Conservation (phyloP, 2,113 vertebrate species). For the Puntigrus tetrazona region DNA sequence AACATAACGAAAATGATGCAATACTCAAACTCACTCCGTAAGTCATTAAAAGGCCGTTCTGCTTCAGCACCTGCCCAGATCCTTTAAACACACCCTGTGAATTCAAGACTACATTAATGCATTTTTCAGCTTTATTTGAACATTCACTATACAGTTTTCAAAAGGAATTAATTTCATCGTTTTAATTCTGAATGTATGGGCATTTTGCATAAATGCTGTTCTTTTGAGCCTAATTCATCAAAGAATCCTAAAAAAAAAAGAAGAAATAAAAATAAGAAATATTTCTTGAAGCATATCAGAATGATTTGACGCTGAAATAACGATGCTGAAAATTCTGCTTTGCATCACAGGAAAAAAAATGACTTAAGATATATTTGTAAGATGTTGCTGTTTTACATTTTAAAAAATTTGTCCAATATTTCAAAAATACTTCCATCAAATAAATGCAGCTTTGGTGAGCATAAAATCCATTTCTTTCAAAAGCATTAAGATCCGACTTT, state of each 20-base stretch:
- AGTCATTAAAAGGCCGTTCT: slow-evolving; percentile 70
- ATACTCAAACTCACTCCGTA: slow-evolving; percentile 67
- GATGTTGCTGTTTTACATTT: too few species aligned
- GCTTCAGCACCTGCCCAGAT: slow-evolving; percentile 69
- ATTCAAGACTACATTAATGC: not conserved
- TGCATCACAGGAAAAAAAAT: not conserved
- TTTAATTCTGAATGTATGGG: too few species aligned
- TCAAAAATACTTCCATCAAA: too few species aligned
- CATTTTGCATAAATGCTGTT: too few species aligned
- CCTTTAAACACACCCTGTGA: slow-evolving; percentile 71
- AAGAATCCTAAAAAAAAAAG: too few species aligned
- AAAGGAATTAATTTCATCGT: too few species aligned
- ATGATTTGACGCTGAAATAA: not conserved
- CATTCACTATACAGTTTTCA: not conserved
- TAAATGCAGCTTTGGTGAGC: not conserved
- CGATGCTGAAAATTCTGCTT: not conserved
- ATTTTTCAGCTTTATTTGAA: not conserved
- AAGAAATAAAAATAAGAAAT: too few species aligned
- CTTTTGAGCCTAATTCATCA: too few species aligned
- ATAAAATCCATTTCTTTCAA: too few species aligned
- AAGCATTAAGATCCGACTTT: too few species aligned
- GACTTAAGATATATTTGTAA: not conserved
- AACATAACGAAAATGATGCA: not conserved
- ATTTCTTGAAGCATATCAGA: too few species aligned
- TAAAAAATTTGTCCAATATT: too few species aligned